Percentiles rank a stretch among this genome's conserved stretches.
Conservation (phyloP, 2,113 vertebrate genomes). For the Charina bottae region DNA sequence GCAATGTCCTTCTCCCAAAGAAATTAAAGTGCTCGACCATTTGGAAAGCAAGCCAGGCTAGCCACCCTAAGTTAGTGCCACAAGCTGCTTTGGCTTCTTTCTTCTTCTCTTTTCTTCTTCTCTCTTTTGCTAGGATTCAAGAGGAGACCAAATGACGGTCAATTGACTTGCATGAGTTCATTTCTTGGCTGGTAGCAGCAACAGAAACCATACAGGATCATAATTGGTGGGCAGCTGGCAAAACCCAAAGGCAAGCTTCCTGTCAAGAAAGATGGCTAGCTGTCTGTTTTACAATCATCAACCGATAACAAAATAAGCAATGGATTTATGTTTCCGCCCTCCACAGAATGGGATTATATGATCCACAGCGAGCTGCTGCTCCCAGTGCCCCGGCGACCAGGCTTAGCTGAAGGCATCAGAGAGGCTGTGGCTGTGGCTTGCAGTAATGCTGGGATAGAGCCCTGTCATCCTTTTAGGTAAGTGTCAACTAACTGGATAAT, state of each 20-base stretch:
- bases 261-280: fast-evolving
- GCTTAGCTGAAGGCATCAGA: background rate
- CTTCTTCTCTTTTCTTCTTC: background rate
- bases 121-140: background rate
- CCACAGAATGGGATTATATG: fast-evolving
- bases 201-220: fast-evolving
- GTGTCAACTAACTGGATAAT: background rate
- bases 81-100: background rate
- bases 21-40: background rate
- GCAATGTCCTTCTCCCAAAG: fast-evolving
- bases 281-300: background rate
- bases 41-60: background rate
- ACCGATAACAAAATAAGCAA: background rate
- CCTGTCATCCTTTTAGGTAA: background rate
- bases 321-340: background rate
- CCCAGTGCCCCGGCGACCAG: background rate
- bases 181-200: background rate
- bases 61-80: background rate
- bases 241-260: background rate
- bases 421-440: fast-evolving
- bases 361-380: background rate
- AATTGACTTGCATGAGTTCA: background rate
- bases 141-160: background rate
- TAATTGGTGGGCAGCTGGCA: background rate
- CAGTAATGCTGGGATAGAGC: background rate